Evolutionary conservation across 2,113 vertebrate species (phyloP).

Genomic region (Protobothrops mucrosquamatus): DNA sequence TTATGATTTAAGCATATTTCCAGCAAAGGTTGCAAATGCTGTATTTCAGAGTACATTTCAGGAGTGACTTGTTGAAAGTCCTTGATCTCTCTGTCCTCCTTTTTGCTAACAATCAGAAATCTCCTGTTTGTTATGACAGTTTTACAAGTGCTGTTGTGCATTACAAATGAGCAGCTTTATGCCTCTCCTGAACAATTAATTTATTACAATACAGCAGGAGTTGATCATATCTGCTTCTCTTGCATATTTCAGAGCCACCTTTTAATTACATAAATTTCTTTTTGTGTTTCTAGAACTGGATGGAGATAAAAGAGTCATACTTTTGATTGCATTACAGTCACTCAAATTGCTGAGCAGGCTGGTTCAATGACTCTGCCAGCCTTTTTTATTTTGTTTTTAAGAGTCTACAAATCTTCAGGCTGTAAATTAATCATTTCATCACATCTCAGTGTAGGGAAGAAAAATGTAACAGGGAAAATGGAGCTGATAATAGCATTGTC

Average conservation of each 20-base stretch:
- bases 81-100: background rate
- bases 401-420: background rate
- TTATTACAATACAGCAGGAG: conserved; percentile 18
- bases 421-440: background rate
- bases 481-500: background rate
- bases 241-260: conserved; percentile 39
- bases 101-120: conserved; percentile 19
- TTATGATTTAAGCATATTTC: background rate
- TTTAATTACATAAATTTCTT: conserved; percentile 41
- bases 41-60: conserved; percentile 5
- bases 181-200: conserved; percentile 21
- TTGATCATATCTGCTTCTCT: conserved; percentile 39
- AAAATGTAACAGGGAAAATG: background rate
- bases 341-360: conserved; percentile 30
- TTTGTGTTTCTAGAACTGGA: conserved; percentile 22
- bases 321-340: conserved; percentile 16
- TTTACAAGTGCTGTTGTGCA: conserved; percentile 15
- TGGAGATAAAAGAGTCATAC: conserved; percentile 9
- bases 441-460: background rate
- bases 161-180: conserved; percentile 21
- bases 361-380: background rate
- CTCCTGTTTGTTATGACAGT: conserved; percentile 1
- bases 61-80: conserved; percentile 15
- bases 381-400: background rate
- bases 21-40: background rate